Percentiles rank a stretch among this genome's conserved stretches.
Conservation (phyloP, 2,888 invertebrate species). For the Acrocyrtus sp. region DNA sequence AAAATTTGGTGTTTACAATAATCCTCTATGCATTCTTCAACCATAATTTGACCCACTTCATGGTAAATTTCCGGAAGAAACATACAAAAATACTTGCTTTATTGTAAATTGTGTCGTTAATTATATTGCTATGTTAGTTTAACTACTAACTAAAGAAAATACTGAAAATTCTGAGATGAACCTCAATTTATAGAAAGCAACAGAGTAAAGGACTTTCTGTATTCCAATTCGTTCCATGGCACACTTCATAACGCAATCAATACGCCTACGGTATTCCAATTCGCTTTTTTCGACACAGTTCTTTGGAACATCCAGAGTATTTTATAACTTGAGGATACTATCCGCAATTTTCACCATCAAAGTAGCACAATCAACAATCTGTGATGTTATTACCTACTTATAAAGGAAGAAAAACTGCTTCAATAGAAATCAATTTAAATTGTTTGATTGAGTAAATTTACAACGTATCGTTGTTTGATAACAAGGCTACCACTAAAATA, state of each 20-base stretch:
- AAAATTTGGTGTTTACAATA: constrained; percentile 29
- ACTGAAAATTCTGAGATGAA: too few relatives aligned
- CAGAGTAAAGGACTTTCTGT: constrained; percentile 18
- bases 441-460: too few relatives aligned
- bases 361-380: constrained; percentile 30
- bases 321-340: constrained; percentile 22
- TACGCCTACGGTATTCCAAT: constrained; percentile 1
- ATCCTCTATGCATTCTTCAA: constrained; percentile 54
- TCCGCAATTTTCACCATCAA: constrained; percentile 38
- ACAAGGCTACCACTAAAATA: too few relatives aligned
- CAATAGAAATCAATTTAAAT: too few relatives aligned
- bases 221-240: constrained; percentile 34
- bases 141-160: too few relatives aligned
- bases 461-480: too few relatives aligned
- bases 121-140: constrained; percentile 29
- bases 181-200: background rate
- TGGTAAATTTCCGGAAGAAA: constrained; percentile 48
- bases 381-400: constrained; percentile 21
- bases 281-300: constrained; percentile 3
- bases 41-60: constrained; percentile 44
- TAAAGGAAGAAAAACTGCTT: too few relatives aligned
- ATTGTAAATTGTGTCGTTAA: constrained; percentile 42
- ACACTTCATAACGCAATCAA: constrained; percentile 52
- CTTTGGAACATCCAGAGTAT: constrained; percentile 36
- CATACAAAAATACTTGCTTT: constrained; percentile 47